Evolutionary conservation across 2,888 invertebrate species (phyloP), one percentile per base, ranked within the genome.

Genomic region (Muscina levida): DNA sequence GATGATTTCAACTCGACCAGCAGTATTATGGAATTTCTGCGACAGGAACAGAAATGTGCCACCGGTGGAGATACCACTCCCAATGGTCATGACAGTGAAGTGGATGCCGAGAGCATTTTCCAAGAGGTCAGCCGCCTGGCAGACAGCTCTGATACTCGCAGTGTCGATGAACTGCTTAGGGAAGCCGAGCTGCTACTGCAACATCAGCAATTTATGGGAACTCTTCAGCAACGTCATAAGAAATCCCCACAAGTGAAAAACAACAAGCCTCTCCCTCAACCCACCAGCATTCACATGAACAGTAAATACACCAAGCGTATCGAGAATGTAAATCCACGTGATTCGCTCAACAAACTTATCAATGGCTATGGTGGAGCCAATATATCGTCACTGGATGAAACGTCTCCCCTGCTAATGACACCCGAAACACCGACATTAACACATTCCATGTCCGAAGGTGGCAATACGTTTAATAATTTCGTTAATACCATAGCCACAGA

Each of bases 31-130:
- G 91, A 91, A 76, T 91, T 91, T 70, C 84, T 91, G 56, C 87
- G 87, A 77, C 88, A 89, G 77, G 91, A 91, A 79, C 87, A 88
- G 75, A 87, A 88, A 82, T 90, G 91, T 83, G 84, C 80, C 66
- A 79, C 53, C 22, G 87, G 84, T 24, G 84, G 79, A 37, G 68
- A 44, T 17, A 37, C 62, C 0, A 17, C 37, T 11, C 59, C 62
- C 10, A 81, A 81, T 68, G 81, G 74, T 1, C 67, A 72, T 11
- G 83, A 84, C 24, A 82, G 79, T 72, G 87, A 89, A 44, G 92
- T 93, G 66, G 94, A 94, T 89, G 93, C 94, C 8, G 94, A 93
- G 83, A 92, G 92, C 89, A 94, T 95, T 87, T 93, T 95, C 84
- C 93, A 92, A 85, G 94, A 95, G 90, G 94, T 95, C 2, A 93